Evolutionary conservation across 2,113 vertebrate genomes (phyloP).

Genomic region (Anguilla rostrata): DNA sequence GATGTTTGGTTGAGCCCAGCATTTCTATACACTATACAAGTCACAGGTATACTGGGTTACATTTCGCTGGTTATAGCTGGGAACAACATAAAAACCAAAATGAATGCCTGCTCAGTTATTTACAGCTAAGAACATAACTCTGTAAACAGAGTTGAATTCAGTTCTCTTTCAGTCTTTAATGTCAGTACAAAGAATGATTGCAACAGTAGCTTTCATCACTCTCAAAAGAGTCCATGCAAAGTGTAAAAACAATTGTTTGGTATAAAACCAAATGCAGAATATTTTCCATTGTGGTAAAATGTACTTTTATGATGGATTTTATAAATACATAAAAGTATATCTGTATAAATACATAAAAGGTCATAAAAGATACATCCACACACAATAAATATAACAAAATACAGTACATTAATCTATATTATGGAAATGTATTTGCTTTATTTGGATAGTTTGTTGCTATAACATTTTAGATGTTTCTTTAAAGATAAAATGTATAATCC

Average conservation of each 20-base stretch:
- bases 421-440: neutral
- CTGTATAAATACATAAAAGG: neutral
- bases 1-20: too few species aligned
- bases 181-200: too few species aligned
- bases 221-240: too few species aligned
- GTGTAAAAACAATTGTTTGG: too few species aligned
- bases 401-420: neutral
- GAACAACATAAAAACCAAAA: neutral
- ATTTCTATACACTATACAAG: neutral
- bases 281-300: too few species aligned
- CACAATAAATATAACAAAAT: neutral
- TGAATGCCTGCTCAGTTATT: neutral
- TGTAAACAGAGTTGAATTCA: neutral
- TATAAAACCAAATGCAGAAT: neutral
- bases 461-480: too few species aligned
- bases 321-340: neutral
- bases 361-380: neutral
- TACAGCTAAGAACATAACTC: too few species aligned
- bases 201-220: too few species aligned
- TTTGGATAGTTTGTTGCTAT: too few species aligned
- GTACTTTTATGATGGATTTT: neutral
- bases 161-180: neutral
- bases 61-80: neutral
- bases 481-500: too few species aligned
- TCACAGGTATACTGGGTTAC: neutral